Percentiles rank a stretch among this genome's conserved stretches.
Evolutionary conservation across 2,797 vertebrate genomes (phyloP).

Genomic region (Argentina silus): DNA sequence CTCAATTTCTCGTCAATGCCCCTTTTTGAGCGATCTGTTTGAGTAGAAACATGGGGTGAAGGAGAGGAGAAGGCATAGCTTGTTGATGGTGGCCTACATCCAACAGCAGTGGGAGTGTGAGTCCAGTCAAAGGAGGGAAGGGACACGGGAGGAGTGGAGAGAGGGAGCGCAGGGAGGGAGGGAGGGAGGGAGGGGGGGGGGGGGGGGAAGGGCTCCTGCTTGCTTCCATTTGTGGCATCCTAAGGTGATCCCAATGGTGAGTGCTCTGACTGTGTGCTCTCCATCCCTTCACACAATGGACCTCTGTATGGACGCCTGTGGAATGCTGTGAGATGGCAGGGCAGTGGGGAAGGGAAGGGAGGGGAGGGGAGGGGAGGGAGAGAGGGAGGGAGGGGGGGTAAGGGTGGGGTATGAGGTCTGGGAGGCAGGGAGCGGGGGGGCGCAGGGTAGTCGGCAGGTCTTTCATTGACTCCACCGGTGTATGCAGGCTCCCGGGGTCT

Average conservation of each 20-base stretch:
- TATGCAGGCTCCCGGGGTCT: slow-evolving; percentile 67
- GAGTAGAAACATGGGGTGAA: slow-evolving; percentile 47
- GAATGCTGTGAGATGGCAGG: slow-evolving; percentile 75
- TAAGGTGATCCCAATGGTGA: slow-evolving; percentile 66
- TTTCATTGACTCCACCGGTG: slow-evolving; percentile 30
- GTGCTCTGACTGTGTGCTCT: slow-evolving; percentile 54
- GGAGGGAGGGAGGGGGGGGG: slow-evolving; percentile 30
- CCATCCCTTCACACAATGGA: slow-evolving; percentile 71
- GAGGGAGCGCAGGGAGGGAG: slow-evolving; percentile 44
- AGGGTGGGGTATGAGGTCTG: background rate
- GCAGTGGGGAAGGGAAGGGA: slow-evolving; percentile 43
- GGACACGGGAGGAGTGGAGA: slow-evolving; percentile 38
- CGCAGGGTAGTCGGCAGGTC: slow-evolving; percentile 18
- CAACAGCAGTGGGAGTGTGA: slow-evolving; percentile 44
- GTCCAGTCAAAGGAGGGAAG: slow-evolving; percentile 1
- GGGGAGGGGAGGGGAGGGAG: slow-evolving; percentile 29
- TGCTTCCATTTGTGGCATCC: slow-evolving; percentile 62
- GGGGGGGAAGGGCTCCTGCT: slow-evolving; percentile 10
- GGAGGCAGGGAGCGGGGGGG: background rate
- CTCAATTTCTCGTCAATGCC: slow-evolving; percentile 58
- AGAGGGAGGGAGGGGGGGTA: slow-evolving; percentile 20
- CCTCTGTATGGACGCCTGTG: slow-evolving; percentile 74
- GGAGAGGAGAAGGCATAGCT: slow-evolving; percentile 20
- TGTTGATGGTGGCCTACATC: slow-evolving; percentile 63
- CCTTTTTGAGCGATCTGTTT: slow-evolving; percentile 65